phyloP scores from a whole-genome alignment of 2,888 invertebrate species.

The Philaethria dido region DNA sequence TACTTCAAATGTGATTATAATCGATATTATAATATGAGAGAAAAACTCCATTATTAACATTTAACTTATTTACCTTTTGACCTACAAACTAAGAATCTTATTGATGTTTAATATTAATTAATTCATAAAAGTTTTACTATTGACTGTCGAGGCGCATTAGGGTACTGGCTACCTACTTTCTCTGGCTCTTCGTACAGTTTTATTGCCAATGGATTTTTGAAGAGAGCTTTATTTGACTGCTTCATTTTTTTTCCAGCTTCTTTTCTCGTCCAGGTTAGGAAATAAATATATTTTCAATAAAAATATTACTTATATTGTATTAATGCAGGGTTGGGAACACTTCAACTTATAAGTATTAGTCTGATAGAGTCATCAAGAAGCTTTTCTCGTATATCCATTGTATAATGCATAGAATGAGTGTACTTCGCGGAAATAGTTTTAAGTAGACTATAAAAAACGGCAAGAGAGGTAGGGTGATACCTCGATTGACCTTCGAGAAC shows the following conservation, averaged over 20 bases:
- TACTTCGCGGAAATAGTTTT: no score
- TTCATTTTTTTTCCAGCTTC: not conserved
- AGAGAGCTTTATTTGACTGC: not conserved
- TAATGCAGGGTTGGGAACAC: no score
- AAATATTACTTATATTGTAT: not conserved
- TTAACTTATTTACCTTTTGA: slow-evolving; percentile 7
- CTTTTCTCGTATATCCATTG: no score
- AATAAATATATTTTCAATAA: not conserved
- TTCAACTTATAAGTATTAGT: no score
- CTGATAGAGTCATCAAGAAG: no score
- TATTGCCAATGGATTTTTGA: not conserved
- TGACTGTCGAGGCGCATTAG: not conserved
- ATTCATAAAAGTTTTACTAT: slow-evolving; percentile 5
- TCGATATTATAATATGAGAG: not conserved
- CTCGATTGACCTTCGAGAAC: no score
- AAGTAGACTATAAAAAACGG: no score
- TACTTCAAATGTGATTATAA: not conserved
- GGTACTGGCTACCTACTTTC: slow-evolving; percentile 7
- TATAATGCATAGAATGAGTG: no score
- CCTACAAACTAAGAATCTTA: slow-evolving; percentile 11
- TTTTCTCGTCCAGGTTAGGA: no score
- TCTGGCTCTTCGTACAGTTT: not conserved
- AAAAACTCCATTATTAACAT: slow-evolving; percentile 5
- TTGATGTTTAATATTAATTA: slow-evolving; percentile 2
- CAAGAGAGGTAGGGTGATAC: no score